Conservation (phyloP, 2,797 vertebrate genomes). For the Percopsis omiscomaycus region DNA sequence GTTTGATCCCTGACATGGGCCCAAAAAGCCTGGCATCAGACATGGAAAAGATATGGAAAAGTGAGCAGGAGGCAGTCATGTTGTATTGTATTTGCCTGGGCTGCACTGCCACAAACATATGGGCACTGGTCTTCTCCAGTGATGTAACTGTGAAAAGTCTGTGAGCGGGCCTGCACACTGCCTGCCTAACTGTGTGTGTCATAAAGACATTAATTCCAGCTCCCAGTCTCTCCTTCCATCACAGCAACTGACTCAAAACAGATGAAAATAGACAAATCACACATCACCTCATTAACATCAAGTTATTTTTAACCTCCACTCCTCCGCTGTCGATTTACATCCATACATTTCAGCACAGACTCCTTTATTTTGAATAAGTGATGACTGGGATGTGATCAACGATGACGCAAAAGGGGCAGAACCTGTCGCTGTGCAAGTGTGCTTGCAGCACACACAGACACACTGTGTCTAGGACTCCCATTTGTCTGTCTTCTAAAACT, state of each 20-base stretch:
- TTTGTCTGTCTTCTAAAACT: no score
- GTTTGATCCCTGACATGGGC: no score
- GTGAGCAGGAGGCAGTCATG: no score
- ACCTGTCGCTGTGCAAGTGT: no score
- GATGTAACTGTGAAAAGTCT: constrained; percentile 1
- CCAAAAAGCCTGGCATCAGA: no score
- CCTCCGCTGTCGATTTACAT: constrained; percentile 47
- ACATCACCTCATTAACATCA: constrained; percentile 50
- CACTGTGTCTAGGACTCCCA: not conserved
- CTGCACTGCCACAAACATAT: not conserved
- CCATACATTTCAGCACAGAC: constrained; percentile 49
- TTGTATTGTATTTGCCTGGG: not conserved
- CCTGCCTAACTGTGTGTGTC: constrained; percentile 31
- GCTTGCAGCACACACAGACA: not conserved
- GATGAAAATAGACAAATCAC: constrained; percentile 20
- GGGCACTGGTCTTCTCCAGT: not conserved
- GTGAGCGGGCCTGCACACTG: constrained; percentile 2
- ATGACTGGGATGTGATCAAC: constrained; percentile 52
- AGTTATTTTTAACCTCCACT: constrained; percentile 47
- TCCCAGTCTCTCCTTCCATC: not conserved
- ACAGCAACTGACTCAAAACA: constrained; percentile 19
- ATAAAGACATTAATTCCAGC: constrained; percentile 10
- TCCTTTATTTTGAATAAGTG: constrained; percentile 60
- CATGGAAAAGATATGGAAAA: no score
- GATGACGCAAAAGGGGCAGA: constrained; percentile 63